Base-by-base conservation (phyloP, 30 jellyfish, hydroid and myxozoan genomes). In the Phacellophora camtschatica region DNA sequence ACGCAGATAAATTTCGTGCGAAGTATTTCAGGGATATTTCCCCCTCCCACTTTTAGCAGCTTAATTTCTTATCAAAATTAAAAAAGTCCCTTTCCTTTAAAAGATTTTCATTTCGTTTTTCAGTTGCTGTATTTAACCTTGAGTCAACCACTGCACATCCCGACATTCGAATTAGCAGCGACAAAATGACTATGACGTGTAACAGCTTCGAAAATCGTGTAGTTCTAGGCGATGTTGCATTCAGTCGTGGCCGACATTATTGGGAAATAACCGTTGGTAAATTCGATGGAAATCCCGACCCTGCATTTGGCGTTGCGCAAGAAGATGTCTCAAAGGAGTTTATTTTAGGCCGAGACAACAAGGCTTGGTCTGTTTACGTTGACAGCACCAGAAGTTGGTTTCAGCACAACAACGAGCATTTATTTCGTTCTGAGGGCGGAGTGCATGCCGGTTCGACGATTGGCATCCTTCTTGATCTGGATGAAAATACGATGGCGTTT, bases 351-450 rank as follows among this genome's bases (percentile, higher is more conserved):
- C 83, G 88, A 28, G 98, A 92, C 63, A 88, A 63, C 37, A 85
- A 78, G 78, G 96, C 98, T 33, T 92, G 98, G 98, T 85, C 98
- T 11, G 95, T 85, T 31, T 92, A 92, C 55, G 97, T 92, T 6
- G 98, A 92, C 54, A 92, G 96, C 87, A 85, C 95, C 10, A 72
- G 98, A 36, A 92, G 98, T 88, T 92, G 98, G 98, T 92, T 85
- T 42, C 98, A 92, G 82, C 98, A 92, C 45, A 92, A 81, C 84
- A 92, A 92, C 59, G 98, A 92, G 53, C 98, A 92, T 56, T 29
- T 92, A 32, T 86, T 31, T 80, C 92, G 98, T 24, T 85, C 98
- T 1, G 98, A 92, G 50, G 98, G 98, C 2, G 98, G 98, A 45
- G 68, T 92, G 69, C 92, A 49, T 16, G 88, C 67, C 20, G 96